Evolutionary conservation across 2,888 invertebrate species (phyloP).

Genomic region (Drosophila tanythrix): DNA sequence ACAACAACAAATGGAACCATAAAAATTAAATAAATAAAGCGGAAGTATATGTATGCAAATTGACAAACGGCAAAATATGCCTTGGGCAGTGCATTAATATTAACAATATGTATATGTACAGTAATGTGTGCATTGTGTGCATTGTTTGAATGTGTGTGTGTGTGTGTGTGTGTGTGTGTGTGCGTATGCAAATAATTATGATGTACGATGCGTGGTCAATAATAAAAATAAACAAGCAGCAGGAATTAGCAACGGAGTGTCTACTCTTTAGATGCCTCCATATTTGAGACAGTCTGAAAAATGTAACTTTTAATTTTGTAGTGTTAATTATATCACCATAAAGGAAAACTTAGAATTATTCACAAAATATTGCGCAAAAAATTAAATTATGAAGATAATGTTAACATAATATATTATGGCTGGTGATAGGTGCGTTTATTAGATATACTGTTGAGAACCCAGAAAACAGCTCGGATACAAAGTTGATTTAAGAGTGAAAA

Average conservation of each 20-base stretch:
- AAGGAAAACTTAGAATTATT: neutral
- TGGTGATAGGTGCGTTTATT: neutral
- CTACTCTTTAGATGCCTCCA: neutral
- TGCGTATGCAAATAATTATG: conserved; percentile 13
- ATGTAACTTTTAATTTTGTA: neutral
- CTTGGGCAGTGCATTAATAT: conserved; percentile 66
- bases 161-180: neutral
- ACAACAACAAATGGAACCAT: conserved; percentile 8
- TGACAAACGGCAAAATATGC: conserved; percentile 42
- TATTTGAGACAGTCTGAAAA: neutral
- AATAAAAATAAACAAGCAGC: conserved; percentile 17
- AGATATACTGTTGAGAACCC: neutral
- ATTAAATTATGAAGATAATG: neutral
- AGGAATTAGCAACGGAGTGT: conserved; percentile 2
- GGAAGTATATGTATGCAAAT: conserved; percentile 27
- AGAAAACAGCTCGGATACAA: neutral
- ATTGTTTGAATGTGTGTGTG: neutral
- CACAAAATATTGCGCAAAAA: neutral
- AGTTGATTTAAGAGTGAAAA: neutral
- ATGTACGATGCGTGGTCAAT: conserved; percentile 23
- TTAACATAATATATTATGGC: neutral
- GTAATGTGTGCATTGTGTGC: conserved; percentile 9
- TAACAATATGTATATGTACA: conserved; percentile 36
- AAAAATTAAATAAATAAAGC: conserved; percentile 14
- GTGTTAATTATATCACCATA: neutral